Base-by-base conservation (phyloP, 2,797 vertebrate species). In the Peromyscus aztecus region DNA sequence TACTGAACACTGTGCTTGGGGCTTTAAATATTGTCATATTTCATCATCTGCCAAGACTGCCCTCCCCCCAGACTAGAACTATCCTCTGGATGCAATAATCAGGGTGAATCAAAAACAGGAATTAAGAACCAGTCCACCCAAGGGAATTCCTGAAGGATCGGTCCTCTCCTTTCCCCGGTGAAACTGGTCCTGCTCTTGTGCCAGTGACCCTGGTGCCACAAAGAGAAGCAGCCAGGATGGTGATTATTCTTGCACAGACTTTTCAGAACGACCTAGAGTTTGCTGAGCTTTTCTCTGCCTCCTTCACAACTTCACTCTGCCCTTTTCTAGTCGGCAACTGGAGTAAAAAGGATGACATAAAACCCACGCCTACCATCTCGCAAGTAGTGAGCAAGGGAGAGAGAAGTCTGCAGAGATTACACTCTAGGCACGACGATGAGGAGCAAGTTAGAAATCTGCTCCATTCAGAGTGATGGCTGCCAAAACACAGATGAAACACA, bases 391-490 rank as follows among this genome's bases (percentile, higher is more conserved):
- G 55, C 34, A 10, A 84, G 13, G 27, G 2, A 59, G 75, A 80
- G 31, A 2, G 46, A 83, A 80, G 27, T 87, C 89, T 94, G 89
- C 71, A 67, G 93, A 89, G 93, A 95, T 80, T 94, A 59, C 71
- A 69, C 84, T 93, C 63, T 27, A 73, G 75, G 31, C 24, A 84
- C 61, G 84, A 63, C 4, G 21, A 75, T 61, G 83, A 92, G 37
- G 88, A 89, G 46, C 77, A 87, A 89, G 69, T 92, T 89, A 87
- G 86, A 81, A 92, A 87, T 95, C 77, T 49, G 24, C 65, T 95
- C 92, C 83, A 11, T 82, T 67, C 78, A 81, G 49, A 95, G 59
- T 27, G 93, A 97, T 89, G 78, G 75, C 80, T 95, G 96, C 69
- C 96, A 92, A 95, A 94, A 96, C 81, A 96, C 0, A 94, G 77